A percentile compares a stretch with the other conserved stretches of the same genome.
Evolutionary conservation across 1,140 invertebrate genomes (phyloP).

Genomic region (Orchestia grillus): DNA sequence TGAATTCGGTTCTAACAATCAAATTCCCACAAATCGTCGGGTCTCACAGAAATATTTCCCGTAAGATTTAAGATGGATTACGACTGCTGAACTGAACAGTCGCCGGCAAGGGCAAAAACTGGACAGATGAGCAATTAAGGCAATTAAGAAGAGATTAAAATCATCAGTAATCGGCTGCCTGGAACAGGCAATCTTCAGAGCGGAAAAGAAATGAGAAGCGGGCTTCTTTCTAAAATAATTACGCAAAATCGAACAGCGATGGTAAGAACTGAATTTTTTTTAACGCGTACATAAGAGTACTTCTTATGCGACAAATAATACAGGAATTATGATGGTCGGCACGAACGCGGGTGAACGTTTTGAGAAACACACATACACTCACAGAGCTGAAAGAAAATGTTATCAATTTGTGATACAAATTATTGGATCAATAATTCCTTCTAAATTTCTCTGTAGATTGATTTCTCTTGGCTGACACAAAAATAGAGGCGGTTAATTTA

Average conservation of each 20-base stretch:
- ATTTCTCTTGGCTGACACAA: no score
- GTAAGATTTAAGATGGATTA: neutral
- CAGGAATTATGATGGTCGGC: neutral
- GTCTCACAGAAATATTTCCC: neutral
- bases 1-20: neutral
- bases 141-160: slow-evolving; percentile 10
- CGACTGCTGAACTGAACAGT: neutral
- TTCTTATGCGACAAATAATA: neutral
- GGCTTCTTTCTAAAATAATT: neutral
- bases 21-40: neutral
- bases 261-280: neutral
- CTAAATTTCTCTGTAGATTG: no score
- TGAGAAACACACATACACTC: no score
- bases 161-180: neutral
- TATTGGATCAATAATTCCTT: no score
- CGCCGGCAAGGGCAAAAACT: neutral
- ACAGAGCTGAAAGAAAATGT: no score
- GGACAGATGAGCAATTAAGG: slow-evolving; percentile 7
- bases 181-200: neutral
- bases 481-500: no score
- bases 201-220: neutral
- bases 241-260: neutral
- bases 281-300: neutral
- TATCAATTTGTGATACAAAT: no score
- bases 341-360: no score